phyloP scores from a whole-genome alignment of 2,888 invertebrate species.

The Macrophya annulata region DNA sequence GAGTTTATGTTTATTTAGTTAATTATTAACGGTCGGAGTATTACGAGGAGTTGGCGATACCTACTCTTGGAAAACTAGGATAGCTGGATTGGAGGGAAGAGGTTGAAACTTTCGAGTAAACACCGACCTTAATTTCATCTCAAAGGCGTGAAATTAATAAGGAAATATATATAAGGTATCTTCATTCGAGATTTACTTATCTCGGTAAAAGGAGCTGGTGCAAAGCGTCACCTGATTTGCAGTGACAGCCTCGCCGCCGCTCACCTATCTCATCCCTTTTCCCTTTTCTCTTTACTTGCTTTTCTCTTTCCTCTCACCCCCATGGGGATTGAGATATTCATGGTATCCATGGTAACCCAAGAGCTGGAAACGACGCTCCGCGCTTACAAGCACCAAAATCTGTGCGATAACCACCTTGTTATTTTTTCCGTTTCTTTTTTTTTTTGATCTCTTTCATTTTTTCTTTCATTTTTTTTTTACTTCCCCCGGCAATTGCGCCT shows the following conservation, averaged over 20 bases:
- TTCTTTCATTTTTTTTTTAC: neutral
- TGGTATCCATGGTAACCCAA: conserved; percentile 46
- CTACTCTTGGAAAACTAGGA: conserved; percentile 39
- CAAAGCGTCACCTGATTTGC: conserved; percentile 41
- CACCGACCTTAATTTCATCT: conserved; percentile 46
- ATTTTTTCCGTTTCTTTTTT: conserved; percentile 32
- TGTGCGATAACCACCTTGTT: conserved; percentile 40
- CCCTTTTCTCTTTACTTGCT: neutral
- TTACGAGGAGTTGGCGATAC: neutral
- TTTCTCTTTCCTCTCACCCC: neutral
- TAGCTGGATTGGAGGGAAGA: neutral
- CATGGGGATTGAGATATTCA: conserved; percentile 46
- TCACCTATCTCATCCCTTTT: neutral
- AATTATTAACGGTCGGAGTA: conserved; percentile 40
- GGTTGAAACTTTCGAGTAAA: conserved; percentile 27
- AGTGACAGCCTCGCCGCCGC: neutral
- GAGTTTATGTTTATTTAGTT: conserved; percentile 39
- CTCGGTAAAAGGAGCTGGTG: neutral
- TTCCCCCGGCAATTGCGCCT: neutral
- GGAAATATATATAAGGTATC: conserved; percentile 5
- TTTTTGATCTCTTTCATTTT: too few relatives aligned
- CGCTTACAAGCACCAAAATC: neutral
- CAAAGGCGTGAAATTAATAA: conserved; percentile 51
- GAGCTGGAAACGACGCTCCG: conserved; percentile 41
- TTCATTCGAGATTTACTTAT: conserved; percentile 38